These are phyloP conservation scores for Sciaenops ocellatus DNA, from an alignment of 2,797 vertebrate species.

Conservation along the genomic window DNA sequence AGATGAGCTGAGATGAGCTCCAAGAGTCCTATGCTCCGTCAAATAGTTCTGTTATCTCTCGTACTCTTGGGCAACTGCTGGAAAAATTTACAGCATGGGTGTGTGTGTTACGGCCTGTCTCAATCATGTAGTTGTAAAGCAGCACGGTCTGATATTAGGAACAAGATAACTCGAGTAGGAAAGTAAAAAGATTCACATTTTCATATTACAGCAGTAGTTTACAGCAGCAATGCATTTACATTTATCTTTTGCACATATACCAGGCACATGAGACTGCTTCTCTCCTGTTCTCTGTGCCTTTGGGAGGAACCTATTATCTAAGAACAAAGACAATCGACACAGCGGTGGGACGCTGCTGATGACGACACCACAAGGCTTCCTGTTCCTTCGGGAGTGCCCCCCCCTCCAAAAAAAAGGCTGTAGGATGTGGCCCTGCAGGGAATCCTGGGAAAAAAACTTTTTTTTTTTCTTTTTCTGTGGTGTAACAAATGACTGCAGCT, in stretches of 20 bases:
- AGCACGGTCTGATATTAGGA: slow-evolving; percentile 17
- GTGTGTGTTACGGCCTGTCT: slow-evolving; percentile 45
- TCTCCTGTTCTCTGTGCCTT: slow-evolving; percentile 29
- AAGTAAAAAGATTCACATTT: slow-evolving; percentile 46
- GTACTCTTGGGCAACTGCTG: slow-evolving; percentile 54
- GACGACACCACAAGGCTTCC: slow-evolving; percentile 66
- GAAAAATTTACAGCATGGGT: slow-evolving; percentile 49
- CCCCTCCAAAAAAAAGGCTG: slow-evolving; percentile 53
- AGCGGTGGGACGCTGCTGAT: slow-evolving; percentile 48
- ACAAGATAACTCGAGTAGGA: slow-evolving; percentile 27
- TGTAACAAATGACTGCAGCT: slow-evolving; percentile 81
- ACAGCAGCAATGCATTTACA: slow-evolving; percentile 33
- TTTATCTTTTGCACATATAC: slow-evolving; percentile 37
- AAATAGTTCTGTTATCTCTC: slow-evolving; percentile 71
- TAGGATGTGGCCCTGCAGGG: slow-evolving; percentile 72
- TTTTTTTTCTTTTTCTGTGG: slow-evolving; percentile 28
- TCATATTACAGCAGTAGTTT: slow-evolving; percentile 35
- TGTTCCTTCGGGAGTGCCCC: slow-evolving; percentile 58
- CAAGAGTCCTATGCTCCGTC: slow-evolving; percentile 70
- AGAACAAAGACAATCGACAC: slow-evolving; percentile 59
- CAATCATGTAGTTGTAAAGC: slow-evolving; percentile 35
- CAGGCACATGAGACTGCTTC: slow-evolving; percentile 32
- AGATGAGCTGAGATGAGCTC: slow-evolving; percentile 84
- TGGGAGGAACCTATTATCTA: slow-evolving; percentile 64
- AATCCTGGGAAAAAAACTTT: slow-evolving; percentile 68